These are phyloP conservation scores for Aleiodes leptofemur DNA, from an alignment of 2,888 invertebrate genomes.

Conservation along the genomic window DNA sequence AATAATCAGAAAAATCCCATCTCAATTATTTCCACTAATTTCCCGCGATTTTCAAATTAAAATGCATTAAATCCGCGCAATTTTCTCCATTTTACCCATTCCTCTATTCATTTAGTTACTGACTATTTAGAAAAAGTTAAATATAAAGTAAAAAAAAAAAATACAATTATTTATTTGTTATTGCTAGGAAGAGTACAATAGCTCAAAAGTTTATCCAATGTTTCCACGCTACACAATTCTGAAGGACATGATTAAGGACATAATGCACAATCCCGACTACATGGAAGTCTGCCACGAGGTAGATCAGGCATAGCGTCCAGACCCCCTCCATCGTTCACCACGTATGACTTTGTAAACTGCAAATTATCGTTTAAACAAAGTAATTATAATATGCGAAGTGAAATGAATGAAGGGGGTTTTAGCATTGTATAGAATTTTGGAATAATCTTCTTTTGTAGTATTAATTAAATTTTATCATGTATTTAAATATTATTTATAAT, in stretches of 20 bases:
- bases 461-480: slow-evolving; percentile 25
- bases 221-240: slow-evolving; percentile 96
- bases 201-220: slow-evolving; percentile 94
- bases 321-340: slow-evolving; percentile 73
- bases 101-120: background rate
- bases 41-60: too few relatives aligned
- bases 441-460: slow-evolving; percentile 40
- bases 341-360: slow-evolving; percentile 70
- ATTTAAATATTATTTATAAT: background rate
- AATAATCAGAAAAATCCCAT: too few relatives aligned
- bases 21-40: too few relatives aligned
- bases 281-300: slow-evolving; percentile 97
- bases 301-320: slow-evolving; percentile 77
- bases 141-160: background rate
- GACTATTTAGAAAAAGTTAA: background rate
- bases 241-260: slow-evolving; percentile 98
- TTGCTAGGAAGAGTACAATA: slow-evolving; percentile 88
- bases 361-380: slow-evolving; percentile 52
- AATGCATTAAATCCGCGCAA: too few relatives aligned
- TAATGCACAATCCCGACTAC: slow-evolving; percentile 96
- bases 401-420: slow-evolving; percentile 54
- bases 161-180: background rate
- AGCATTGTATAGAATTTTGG: slow-evolving; percentile 19
- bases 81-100: too few relatives aligned
- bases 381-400: slow-evolving; percentile 63